A percentile compares a stretch with the other conserved stretches of the same genome.
Evolutionary conservation across 2,888 invertebrate species (phyloP).

Genomic region (Argyresthia albistria): DNA sequence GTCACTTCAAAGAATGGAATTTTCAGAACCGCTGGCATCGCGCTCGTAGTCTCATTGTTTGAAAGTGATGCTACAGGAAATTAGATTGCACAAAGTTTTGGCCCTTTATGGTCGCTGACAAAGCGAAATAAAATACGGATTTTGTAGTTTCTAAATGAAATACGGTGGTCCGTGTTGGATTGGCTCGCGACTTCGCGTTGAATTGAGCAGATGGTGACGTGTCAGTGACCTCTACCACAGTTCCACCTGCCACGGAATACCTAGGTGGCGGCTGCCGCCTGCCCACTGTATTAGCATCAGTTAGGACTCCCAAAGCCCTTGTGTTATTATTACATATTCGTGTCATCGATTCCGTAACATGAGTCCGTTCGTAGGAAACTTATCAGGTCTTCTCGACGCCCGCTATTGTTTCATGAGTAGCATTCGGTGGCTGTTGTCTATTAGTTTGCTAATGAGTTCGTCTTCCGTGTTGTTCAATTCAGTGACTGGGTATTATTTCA

Average conservation of each 20-base stretch:
- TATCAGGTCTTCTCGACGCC: neutral
- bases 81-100: constrained; percentile 22
- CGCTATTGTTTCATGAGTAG: no score
- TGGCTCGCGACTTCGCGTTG: constrained; percentile 9
- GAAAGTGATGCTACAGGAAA: constrained; percentile 19
- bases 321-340: neutral
- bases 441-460: no score
- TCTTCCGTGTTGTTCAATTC: no score
- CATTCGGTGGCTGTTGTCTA: no score
- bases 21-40: neutral
- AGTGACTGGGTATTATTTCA: no score
- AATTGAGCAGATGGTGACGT: constrained; percentile 35
- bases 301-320: neutral
- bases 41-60: constrained; percentile 1
- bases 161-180: constrained; percentile 10
- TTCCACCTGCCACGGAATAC: constrained; percentile 4
- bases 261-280: neutral
- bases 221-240: constrained; percentile 56
- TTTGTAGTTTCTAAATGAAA: constrained; percentile 8
- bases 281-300: neutral
- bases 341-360: no score
- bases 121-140: constrained; percentile 2
- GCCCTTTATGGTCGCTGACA: constrained; percentile 14
- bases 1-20: neutral
- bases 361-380: neutral